Conservation (phyloP, 2,797 vertebrate genomes). For the Coregonus suidteri region DNA sequence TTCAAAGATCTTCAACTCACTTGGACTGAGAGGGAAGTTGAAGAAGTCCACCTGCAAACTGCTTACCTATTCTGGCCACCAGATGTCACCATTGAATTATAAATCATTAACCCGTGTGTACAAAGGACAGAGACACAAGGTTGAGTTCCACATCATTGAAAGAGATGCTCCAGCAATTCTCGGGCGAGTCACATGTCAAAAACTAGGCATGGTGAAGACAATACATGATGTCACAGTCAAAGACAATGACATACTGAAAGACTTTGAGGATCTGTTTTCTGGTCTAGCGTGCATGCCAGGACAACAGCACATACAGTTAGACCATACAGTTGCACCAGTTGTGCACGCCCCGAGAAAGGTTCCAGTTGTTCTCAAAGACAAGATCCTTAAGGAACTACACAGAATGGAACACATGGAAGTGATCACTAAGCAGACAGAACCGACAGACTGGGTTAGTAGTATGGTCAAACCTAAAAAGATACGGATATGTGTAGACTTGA, state of each 20-base stretch:
- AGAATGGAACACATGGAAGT: conserved; percentile 17
- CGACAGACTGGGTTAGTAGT: conserved; percentile 18
- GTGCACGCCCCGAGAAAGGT: conserved; percentile 9
- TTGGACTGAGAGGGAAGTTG: neutral
- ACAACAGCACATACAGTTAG: conserved; percentile 15
- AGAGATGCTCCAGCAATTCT: conserved; percentile 12
- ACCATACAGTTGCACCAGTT: conserved; percentile 2
- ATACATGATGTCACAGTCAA: neutral
- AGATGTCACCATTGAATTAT: neutral
- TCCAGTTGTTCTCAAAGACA: conserved; percentile 9
- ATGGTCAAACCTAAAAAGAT: conserved; percentile 29
- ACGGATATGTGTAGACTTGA: conserved; percentile 18
- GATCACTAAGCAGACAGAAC: conserved; percentile 23
- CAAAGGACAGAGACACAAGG: neutral
- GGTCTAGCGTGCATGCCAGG: conserved; percentile 18
- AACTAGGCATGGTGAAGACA: conserved; percentile 8
- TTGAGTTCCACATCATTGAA: conserved; percentile 9
- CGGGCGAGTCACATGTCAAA: neutral
- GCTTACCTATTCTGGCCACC: conserved; percentile 16
- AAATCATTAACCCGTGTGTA: neutral
- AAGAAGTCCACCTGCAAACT: conserved; percentile 17
- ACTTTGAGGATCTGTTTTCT: conserved; percentile 19
- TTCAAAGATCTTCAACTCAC: neutral
- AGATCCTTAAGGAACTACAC: neutral
- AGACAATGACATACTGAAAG: neutral